Percentiles rank a stretch among this genome's conserved stretches.
Conservation (phyloP, 2,113 vertebrate species). For the Takifugu flavidus region DNA sequence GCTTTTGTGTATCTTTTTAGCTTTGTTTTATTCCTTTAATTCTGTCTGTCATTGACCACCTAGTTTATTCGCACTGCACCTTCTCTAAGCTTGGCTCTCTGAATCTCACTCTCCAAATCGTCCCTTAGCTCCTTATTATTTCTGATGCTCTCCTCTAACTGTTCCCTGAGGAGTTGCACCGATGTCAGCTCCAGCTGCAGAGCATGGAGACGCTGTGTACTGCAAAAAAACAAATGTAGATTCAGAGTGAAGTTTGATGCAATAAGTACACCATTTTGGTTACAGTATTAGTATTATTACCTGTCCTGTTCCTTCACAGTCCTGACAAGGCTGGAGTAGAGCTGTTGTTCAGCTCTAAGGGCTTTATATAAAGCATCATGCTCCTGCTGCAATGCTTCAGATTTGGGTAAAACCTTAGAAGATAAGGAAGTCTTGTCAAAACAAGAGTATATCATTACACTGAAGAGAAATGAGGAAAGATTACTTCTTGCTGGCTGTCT, state of each 20-base stretch:
- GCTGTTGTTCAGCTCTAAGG: constrained; percentile 84
- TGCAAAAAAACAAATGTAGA: constrained; percentile 41
- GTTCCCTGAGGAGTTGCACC: constrained; percentile 81
- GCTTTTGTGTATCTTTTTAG: background rate
- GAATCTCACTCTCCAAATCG: constrained; percentile 82
- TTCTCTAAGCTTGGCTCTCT: constrained; percentile 76
- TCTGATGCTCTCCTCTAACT: constrained; percentile 82
- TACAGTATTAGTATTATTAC: constrained; percentile 55
- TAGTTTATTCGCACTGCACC: constrained; percentile 72
- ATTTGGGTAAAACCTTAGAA: constrained; percentile 56
- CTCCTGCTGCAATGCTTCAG: constrained; percentile 70
- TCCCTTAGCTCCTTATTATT: constrained; percentile 81
- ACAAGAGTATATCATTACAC: background rate
- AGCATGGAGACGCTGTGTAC: constrained; percentile 73
- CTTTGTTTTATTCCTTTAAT: constrained; percentile 13
- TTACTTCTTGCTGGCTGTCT: constrained; percentile 72
- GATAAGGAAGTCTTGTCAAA: background rate
- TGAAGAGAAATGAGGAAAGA: background rate
- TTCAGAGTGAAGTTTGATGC: background rate
- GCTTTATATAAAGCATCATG: constrained; percentile 80
- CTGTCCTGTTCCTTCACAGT: constrained; percentile 86
- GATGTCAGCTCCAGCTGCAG: constrained; percentile 83
- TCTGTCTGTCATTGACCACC: constrained; percentile 19
- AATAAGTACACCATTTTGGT: background rate
- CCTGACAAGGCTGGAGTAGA: constrained; percentile 83